These are phyloP conservation scores for Hippocampus guttulatus DNA, from an alignment of 2,113 vertebrate genomes.

Conservation along the genomic window DNA sequence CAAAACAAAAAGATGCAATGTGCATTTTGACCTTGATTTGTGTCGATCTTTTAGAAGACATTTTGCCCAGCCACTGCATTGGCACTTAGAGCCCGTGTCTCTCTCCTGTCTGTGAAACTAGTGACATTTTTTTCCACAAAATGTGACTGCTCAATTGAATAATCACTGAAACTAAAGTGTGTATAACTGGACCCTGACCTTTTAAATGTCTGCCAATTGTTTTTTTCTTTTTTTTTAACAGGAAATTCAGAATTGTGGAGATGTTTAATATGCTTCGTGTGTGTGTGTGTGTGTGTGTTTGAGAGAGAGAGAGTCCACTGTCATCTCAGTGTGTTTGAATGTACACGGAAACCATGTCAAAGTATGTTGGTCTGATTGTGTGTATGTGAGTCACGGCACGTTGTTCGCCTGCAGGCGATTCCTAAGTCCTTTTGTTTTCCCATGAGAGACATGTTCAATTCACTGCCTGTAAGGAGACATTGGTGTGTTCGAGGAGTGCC, in stretches of 20 bases:
- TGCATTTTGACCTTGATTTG: constrained; percentile 26
- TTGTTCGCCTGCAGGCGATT: constrained; percentile 59
- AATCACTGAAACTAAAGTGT: constrained; percentile 39
- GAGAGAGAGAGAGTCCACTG: constrained; percentile 4
- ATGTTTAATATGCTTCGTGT: constrained; percentile 1
- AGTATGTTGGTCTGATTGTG: constrained; percentile 26
- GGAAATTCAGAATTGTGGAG: neutral
- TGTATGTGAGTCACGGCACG: constrained; percentile 36
- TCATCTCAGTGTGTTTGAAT: constrained; percentile 32
- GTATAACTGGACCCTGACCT: constrained; percentile 6
- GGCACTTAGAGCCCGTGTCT: constrained; percentile 29
- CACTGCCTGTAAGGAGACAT: constrained; percentile 34
- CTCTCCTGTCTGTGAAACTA: constrained; percentile 18
- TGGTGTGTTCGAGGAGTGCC: constrained; percentile 50
- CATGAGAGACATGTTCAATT: constrained; percentile 30
- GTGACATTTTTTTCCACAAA: constrained; percentile 15
- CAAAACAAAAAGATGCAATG: constrained; percentile 16
- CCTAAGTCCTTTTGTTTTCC: constrained; percentile 34
- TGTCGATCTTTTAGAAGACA: constrained; percentile 34
- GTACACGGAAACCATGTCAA: constrained; percentile 32
- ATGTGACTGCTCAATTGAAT: constrained; percentile 50
- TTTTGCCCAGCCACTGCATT: constrained; percentile 25
- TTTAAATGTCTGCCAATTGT: constrained; percentile 8
- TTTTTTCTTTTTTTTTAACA: constrained; percentile 8
- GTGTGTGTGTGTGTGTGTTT: constrained; percentile 17